A percentile compares a stretch with the other conserved stretches of the same genome.
phyloP scores from a whole-genome alignment of 2,888 invertebrate species.

The Reticulitermes lucifugus region DNA sequence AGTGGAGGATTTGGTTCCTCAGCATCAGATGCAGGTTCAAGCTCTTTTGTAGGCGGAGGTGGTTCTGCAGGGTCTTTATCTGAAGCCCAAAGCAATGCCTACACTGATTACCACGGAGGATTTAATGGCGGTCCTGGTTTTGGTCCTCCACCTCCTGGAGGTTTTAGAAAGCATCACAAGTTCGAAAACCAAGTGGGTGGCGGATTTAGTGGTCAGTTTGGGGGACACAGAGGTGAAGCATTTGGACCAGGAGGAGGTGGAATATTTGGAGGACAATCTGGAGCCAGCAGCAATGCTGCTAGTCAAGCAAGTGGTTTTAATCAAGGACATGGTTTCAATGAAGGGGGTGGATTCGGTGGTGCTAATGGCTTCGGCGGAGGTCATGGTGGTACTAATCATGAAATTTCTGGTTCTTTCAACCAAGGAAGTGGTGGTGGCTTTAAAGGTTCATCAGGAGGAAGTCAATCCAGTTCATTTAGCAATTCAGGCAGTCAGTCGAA shows the following conservation, averaged over 20 bases:
- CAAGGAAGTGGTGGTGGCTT: neutral
- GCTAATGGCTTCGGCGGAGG: neutral
- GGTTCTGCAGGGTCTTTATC: neutral
- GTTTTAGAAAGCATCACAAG: neutral
- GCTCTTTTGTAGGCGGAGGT: neutral
- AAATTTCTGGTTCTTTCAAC: neutral
- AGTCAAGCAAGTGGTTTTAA: constrained; percentile 12
- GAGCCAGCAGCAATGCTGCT: neutral
- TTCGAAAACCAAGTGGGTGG: neutral
- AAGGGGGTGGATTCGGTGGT: constrained; percentile 17
- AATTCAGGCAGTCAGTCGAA: neutral
- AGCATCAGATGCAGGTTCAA: no score
- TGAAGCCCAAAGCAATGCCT: constrained; percentile 15
- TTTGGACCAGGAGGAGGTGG: constrained; percentile 7
- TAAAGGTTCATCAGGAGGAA: neutral
- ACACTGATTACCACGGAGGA: neutral
- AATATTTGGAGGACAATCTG: neutral
- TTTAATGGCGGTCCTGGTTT: neutral
- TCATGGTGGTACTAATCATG: neutral
- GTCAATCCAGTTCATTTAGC: neutral
- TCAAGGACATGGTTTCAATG: neutral
- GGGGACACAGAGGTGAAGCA: neutral
- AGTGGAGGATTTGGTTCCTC: neutral
- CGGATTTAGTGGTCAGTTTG: neutral
- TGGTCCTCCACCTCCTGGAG: neutral